A percentile compares a stretch with the other conserved stretches of the same genome.
Evolutionary conservation across 2,888 invertebrate species (phyloP).

Genomic region (Caenorhabditis doughertyi): DNA sequence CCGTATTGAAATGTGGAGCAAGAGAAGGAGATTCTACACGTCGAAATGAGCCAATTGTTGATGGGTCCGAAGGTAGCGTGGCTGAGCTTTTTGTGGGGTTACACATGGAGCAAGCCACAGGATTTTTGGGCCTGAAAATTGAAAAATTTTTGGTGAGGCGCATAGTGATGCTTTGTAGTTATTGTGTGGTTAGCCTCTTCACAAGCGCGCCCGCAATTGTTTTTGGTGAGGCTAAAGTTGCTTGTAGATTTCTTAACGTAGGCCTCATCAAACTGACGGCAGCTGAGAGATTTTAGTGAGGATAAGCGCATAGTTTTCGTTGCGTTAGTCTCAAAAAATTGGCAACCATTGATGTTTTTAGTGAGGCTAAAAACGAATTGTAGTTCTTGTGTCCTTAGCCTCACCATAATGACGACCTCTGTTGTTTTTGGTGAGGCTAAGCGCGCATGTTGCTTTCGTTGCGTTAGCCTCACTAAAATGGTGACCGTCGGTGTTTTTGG

Average conservation of each 20-base stretch:
- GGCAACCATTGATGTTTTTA: no score
- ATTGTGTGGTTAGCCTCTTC: neutral
- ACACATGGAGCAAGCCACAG: slow-evolving; percentile 88
- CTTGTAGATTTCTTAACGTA: no score
- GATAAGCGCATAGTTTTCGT: neutral
- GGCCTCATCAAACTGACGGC: no score
- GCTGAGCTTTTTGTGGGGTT: slow-evolving; percentile 66
- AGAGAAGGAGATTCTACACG: slow-evolving; percentile 26
- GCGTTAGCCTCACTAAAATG: no score
- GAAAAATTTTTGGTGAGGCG: slow-evolving; percentile 1
- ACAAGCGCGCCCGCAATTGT: no score
- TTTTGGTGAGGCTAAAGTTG: no score
- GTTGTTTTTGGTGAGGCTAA: no score
- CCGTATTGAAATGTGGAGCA: neutral
- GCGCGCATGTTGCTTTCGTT: no score
- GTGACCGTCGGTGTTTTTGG: no score
- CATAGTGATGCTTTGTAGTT: neutral
- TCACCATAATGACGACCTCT: neutral
- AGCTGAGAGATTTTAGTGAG: neutral
- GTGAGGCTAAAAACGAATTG: neutral
- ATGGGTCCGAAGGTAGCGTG: slow-evolving; percentile 54
- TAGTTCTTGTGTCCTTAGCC: neutral
- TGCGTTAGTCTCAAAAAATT: no score
- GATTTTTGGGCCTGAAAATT: slow-evolving; percentile 86
- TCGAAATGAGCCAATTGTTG: slow-evolving; percentile 63